Conservation (phyloP, 2,113 vertebrate species). For the Diglossa brunneiventris region DNA sequence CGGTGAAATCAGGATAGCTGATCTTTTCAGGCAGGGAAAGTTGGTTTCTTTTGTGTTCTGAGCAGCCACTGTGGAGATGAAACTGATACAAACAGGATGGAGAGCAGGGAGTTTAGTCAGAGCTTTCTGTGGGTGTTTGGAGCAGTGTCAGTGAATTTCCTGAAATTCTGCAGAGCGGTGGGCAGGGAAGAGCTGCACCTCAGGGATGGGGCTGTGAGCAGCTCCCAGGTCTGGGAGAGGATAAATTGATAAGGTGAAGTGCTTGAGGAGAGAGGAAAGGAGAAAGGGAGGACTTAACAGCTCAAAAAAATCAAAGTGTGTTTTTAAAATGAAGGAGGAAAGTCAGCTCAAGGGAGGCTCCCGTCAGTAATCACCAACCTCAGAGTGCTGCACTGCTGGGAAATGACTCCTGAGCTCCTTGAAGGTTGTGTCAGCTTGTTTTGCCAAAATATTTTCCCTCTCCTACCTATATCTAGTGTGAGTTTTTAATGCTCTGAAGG, state of each 20-base stretch:
- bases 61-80: background rate
- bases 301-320: background rate
- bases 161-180: background rate
- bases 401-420: background rate
- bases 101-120: background rate
- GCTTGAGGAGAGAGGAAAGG: background rate
- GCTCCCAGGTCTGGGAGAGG: background rate
- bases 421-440: background rate
- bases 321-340: background rate
- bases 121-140: background rate
- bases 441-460: background rate
- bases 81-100: background rate
- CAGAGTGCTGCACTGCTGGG: background rate
- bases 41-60: background rate
- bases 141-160: background rate
- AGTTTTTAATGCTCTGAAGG: background rate
- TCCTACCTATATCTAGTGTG: background rate
- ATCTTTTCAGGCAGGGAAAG: background rate
- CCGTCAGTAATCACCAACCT: rapidly evolving
- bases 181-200: background rate
- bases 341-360: background rate
- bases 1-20: background rate
- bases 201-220: background rate
- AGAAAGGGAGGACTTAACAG: background rate
- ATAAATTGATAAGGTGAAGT: background rate